A percentile compares a stretch with the other conserved stretches of the same genome.
These are phyloP conservation scores for Sebastes baramenuke DNA, from an alignment of 2,797 vertebrate genomes.

Conservation along the genomic window DNA sequence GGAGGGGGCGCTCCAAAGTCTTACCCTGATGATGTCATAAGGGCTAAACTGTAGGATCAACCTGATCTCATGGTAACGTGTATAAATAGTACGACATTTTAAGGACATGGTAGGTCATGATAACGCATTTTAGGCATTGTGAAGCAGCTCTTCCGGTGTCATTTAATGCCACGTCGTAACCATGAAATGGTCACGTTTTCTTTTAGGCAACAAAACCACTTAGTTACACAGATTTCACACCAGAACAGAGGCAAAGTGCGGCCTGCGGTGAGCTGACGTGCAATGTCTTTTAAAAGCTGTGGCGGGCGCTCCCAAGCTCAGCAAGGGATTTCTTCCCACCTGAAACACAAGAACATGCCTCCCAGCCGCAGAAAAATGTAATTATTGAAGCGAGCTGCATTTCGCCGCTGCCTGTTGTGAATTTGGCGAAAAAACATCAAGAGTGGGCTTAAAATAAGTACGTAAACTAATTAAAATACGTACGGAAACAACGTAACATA, in stretches of 20 bases:
- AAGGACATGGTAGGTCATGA: background rate
- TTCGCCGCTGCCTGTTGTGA: too few species aligned
- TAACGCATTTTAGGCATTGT: background rate
- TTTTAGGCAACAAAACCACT: background rate
- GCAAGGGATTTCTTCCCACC: too few species aligned
- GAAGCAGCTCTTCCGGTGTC: background rate
- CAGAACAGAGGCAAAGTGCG: too few species aligned
- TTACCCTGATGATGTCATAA: background rate
- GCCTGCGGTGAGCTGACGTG: too few species aligned
- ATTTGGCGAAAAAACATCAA: background rate
- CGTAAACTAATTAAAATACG: background rate
- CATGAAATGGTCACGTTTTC: fast-evolving
- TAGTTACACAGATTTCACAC: background rate
- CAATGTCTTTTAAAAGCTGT: too few species aligned
- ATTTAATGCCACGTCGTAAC: background rate
- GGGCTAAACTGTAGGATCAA: background rate
- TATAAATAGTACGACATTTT: background rate
- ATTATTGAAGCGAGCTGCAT: too few species aligned
- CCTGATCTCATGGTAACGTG: background rate
- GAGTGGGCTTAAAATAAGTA: background rate
- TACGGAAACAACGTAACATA: background rate
- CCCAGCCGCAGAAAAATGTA: fast-evolving
- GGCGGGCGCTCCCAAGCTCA: too few species aligned
- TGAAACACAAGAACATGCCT: too few species aligned
- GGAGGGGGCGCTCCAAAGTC: background rate